A percentile compares a stretch with the other conserved stretches of the same genome.
Evolutionary conservation across 2,113 vertebrate species (phyloP).

Genomic region (Beaufortia kweichowensis): DNA sequence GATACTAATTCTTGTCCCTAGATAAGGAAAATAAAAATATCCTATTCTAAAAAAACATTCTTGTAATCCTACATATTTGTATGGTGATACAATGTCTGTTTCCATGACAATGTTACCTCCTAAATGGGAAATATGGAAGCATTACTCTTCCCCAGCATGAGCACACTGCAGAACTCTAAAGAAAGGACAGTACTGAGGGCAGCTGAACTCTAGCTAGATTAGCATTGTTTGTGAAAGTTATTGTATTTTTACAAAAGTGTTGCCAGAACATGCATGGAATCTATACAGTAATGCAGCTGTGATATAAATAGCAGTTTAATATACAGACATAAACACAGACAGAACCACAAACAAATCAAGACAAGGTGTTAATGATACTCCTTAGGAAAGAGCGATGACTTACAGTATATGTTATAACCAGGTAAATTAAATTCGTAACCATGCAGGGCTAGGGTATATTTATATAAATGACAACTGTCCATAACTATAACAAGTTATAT

Average conservation of each 20-base stretch:
- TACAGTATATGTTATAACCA: background rate
- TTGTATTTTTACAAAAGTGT: too few relatives aligned
- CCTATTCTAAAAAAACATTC: background rate
- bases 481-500: too few relatives aligned
- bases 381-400: background rate
- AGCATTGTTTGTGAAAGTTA: too few relatives aligned
- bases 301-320: too few relatives aligned
- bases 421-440: background rate
- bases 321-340: too few relatives aligned
- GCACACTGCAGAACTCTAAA: background rate
- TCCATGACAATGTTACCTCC: background rate
- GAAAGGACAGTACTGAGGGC: background rate
- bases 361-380: background rate
- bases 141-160: background rate
- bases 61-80: background rate
- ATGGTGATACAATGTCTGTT: background rate
- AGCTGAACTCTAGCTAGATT: too few relatives aligned
- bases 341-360: background rate
- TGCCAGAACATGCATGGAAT: too few relatives aligned
- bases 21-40: background rate
- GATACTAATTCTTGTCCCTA: background rate
- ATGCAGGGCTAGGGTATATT: too few relatives aligned
- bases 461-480: too few relatives aligned
- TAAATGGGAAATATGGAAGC: background rate
- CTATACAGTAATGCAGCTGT: too few relatives aligned